Conservation (phyloP, 2,797 vertebrate genomes). For the Myripristis murdjan region DNA sequence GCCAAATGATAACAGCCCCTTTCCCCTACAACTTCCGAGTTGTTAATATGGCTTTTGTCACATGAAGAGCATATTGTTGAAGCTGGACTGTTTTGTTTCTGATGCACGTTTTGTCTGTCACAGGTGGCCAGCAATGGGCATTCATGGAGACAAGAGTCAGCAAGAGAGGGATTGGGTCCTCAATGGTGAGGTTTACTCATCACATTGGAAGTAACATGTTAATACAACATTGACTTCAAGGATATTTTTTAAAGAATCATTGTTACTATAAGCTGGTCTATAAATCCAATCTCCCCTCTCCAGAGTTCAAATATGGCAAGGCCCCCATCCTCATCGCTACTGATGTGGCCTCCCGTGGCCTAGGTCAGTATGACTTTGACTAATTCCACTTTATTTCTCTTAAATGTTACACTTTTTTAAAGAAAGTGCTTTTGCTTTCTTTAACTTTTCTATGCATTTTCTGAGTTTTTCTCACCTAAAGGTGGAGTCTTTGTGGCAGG, state of each 20-base stretch:
- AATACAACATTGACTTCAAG: neutral
- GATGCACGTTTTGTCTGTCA: slow-evolving; percentile 35
- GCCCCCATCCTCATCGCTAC: slow-evolving; percentile 98
- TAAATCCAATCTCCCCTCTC: slow-evolving; percentile 27
- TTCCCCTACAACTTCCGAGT: neutral
- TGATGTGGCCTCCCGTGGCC: slow-evolving; percentile 97
- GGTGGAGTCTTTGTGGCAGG: slow-evolving; percentile 99
- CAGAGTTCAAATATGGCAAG: slow-evolving; percentile 98
- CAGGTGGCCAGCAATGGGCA: slow-evolving; percentile 99
- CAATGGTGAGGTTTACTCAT: slow-evolving; percentile 88
- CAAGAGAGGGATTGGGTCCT: slow-evolving; percentile 99
- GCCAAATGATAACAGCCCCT: neutral
- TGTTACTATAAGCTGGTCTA: neutral
- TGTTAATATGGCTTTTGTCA: neutral
- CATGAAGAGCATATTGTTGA: neutral
- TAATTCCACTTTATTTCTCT: slow-evolving; percentile 48
- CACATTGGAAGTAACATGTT: neutral
- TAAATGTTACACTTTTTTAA: slow-evolving; percentile 89
- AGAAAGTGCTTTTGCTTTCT: slow-evolving; percentile 99
- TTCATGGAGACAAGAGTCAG: slow-evolving; percentile 98
- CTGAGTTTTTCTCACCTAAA: slow-evolving; percentile 99
- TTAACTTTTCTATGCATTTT: slow-evolving; percentile 99
- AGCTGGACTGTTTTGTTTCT: neutral
- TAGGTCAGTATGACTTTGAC: slow-evolving; percentile 92
- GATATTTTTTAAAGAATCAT: neutral